A percentile compares a stretch with the other conserved stretches of the same genome.
These are phyloP conservation scores for Plagodis pulveraria DNA, from an alignment of 2,888 invertebrate species.

Conservation along the genomic window DNA sequence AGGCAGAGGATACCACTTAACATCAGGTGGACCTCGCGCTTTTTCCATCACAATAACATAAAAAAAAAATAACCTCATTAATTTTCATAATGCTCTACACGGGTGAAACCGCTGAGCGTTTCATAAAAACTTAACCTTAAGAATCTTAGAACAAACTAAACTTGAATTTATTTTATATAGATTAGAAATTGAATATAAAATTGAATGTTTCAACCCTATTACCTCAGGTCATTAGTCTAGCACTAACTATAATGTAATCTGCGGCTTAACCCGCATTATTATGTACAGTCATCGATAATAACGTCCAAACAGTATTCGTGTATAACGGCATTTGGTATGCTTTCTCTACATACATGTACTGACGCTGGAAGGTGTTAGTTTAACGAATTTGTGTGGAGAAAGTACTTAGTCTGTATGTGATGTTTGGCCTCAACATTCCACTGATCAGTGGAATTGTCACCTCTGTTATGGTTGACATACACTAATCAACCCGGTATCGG, in stretches of 20 bases:
- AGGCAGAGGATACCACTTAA: too few species aligned
- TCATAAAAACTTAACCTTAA: too few species aligned
- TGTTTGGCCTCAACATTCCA: neutral
- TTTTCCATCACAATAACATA: too few species aligned
- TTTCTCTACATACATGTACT: conserved; percentile 4
- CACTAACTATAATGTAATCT: too few species aligned
- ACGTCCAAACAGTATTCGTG: conserved; percentile 3
- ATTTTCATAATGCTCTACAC: too few species aligned
- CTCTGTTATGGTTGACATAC: neutral
- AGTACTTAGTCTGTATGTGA: neutral
- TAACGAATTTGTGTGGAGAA: conserved; percentile 1
- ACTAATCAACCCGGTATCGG: neutral
- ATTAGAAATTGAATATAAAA: too few species aligned
- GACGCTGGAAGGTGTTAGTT: conserved; percentile 5
- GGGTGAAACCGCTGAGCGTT: too few species aligned
- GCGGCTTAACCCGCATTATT: neutral
- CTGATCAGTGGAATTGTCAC: neutral
- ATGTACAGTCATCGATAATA: conserved; percentile 5
- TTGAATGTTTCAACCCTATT: too few species aligned
- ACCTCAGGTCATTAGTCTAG: neutral
- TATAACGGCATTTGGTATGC: conserved; percentile 6
- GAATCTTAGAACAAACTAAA: too few species aligned
- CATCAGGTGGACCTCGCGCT: too few species aligned
- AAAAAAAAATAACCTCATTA: too few species aligned
- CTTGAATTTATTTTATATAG: too few species aligned